Percentiles rank a stretch among this genome's conserved stretches.
These are phyloP conservation scores for Epicampocera succincta DNA, from an alignment of 2,888 invertebrate genomes.

Conservation along the genomic window DNA sequence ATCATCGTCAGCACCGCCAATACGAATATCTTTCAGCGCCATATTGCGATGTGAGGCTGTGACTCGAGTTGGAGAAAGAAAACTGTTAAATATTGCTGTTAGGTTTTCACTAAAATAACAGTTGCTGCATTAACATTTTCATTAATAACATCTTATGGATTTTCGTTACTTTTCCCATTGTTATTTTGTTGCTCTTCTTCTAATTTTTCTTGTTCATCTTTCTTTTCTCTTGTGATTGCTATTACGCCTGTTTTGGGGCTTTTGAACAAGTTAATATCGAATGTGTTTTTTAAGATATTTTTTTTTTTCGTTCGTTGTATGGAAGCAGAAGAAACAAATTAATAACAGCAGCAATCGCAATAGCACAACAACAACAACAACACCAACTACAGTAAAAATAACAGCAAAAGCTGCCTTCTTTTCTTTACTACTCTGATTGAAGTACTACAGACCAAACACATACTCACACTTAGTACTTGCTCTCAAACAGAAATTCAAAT, in stretches of 20 bases:
- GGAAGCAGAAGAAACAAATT: conserved; percentile 27
- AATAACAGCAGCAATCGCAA: conserved; percentile 7
- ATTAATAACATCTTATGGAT: conserved; percentile 44
- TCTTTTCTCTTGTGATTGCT: conserved; percentile 23
- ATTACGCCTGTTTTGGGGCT: conserved; percentile 27
- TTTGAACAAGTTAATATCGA: conserved; percentile 23
- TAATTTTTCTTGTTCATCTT: conserved; percentile 18
- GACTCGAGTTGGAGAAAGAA: not conserved
- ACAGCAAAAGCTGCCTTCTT: conserved; percentile 53
- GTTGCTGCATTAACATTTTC: conserved; percentile 9
- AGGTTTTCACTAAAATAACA: conserved; percentile 33
- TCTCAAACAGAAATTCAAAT: conserved; percentile 44
- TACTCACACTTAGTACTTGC: conserved; percentile 2
- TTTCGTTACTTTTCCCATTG: conserved; percentile 33
- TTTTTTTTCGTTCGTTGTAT: not conserved
- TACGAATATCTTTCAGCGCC: conserved; percentile 1
- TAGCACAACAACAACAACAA: not conserved
- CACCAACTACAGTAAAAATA: conserved; percentile 5
- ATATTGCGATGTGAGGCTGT: conserved; percentile 32
- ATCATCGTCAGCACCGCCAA: not conserved
- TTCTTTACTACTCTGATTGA: conserved; percentile 64
- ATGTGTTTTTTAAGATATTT: not conserved
- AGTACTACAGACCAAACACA: conserved; percentile 47
- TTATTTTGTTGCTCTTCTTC: conserved; percentile 13
- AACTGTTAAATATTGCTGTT: conserved; percentile 45